Percentiles rank a stretch among this genome's conserved stretches.
These are phyloP conservation scores for Nannoperca obscura DNA, from an alignment of 2,797 vertebrate genomes.

Conservation along the genomic window DNA sequence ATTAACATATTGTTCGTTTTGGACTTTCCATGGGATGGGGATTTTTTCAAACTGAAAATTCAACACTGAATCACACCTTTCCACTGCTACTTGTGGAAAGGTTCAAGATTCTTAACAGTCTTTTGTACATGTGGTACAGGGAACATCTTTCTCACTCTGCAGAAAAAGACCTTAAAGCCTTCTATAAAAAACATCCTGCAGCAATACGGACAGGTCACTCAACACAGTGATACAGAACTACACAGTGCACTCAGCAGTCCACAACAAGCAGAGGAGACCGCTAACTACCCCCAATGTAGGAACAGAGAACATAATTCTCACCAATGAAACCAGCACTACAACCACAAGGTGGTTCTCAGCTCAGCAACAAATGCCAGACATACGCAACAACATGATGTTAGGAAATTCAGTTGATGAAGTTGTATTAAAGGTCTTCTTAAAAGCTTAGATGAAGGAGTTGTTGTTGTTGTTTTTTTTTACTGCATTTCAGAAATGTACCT, in stretches of 20 bases:
- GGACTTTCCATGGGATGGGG: background rate
- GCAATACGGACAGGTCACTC: background rate
- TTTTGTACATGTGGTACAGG: background rate
- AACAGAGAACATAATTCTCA: conserved; percentile 1
- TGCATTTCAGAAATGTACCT: background rate
- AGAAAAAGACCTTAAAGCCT: background rate
- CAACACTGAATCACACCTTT: background rate
- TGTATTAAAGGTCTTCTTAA: background rate
- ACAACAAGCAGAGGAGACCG: background rate
- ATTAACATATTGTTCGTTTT: background rate
- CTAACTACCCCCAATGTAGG: background rate
- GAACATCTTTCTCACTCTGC: background rate
- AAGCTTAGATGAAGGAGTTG: background rate
- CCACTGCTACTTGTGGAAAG: background rate
- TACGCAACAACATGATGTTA: background rate
- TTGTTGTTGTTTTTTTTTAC: background rate
- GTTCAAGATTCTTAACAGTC: background rate
- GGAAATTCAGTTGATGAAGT: too few species aligned
- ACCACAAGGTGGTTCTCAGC: conserved; percentile 25
- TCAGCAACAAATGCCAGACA: conserved; percentile 10
- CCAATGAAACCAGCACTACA: background rate
- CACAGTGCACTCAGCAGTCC: background rate
- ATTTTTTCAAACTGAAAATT: background rate
- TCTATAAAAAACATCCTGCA: background rate
- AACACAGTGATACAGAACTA: background rate